A percentile compares a stretch with the other conserved stretches of the same genome.
Evolutionary conservation across 30 jellyfish, hydroid and myxozoan genomes (phyloP).

Genomic region (Cassiopea xamachana): DNA sequence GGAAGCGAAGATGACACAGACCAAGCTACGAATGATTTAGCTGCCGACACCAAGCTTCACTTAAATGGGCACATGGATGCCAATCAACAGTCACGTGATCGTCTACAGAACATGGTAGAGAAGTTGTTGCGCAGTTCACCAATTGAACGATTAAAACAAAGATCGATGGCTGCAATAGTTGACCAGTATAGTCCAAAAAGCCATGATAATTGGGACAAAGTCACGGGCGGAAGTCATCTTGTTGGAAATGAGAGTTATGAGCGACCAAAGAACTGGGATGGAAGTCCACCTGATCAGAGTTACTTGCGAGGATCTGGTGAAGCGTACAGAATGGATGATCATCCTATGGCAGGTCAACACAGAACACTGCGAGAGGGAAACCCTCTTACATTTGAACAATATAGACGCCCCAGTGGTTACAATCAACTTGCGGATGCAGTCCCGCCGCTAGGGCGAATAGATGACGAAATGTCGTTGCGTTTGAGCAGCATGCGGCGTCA

Average conservation of each 20-base stretch:
- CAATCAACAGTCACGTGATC: not conserved
- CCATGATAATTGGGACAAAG: not conserved
- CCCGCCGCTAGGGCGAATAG: slow-evolving; percentile 59
- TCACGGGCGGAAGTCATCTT: not conserved
- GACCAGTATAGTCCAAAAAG: slow-evolving; percentile 30
- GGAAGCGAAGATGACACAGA: slow-evolving; percentile 34
- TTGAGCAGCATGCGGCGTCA: slow-evolving; percentile 22
- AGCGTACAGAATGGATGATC: not conserved
- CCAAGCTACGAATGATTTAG: not conserved
- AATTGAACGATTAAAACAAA: not conserved
- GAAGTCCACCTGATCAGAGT: not conserved
- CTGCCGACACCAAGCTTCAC: not conserved
- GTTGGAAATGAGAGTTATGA: not conserved
- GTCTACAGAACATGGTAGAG: not conserved
- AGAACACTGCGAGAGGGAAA: not conserved
- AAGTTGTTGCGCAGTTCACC: slow-evolving; percentile 33
- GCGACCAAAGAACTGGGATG: slow-evolving; percentile 45
- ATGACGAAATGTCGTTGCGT: slow-evolving; percentile 34
- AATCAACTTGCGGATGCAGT: not conserved
- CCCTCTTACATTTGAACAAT: not conserved
- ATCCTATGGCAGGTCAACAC: not conserved
- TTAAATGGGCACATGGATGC: not conserved
- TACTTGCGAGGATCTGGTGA: not conserved
- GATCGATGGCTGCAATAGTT: slow-evolving; percentile 35
- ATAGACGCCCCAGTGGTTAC: not conserved